Evolutionary conservation across 30 jellyfish, hydroid and myxozoan species (phyloP).

Genomic region (Nemopilema nomurai): DNA sequence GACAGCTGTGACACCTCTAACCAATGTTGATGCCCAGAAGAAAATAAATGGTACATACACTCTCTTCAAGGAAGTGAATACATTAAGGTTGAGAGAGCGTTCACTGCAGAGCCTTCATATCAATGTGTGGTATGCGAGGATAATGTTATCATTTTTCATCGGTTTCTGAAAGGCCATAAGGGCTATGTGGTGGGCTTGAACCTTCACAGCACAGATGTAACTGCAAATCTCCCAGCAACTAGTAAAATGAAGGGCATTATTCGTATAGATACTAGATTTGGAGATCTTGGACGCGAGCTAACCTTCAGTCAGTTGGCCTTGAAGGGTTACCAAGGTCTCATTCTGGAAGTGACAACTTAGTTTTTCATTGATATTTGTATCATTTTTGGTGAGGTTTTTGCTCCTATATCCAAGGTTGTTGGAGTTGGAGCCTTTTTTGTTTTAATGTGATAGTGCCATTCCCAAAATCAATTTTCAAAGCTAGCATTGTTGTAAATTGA

Average conservation of each 20-base stretch:
- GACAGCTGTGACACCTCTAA: background rate
- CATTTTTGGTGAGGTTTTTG: too few species aligned
- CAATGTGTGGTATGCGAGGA: slow-evolving; percentile 28
- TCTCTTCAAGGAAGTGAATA: slow-evolving; percentile 11
- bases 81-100: slow-evolving; percentile 24
- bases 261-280: slow-evolving; percentile 49
- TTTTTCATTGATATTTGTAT: background rate
- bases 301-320: slow-evolving; percentile 1
- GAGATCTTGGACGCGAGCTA: background rate
- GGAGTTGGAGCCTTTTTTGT: background rate
- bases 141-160: slow-evolving; percentile 28
- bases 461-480: too few species aligned
- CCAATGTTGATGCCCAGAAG: slow-evolving; percentile 37
- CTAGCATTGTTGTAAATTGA: too few species aligned
- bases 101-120: slow-evolving; percentile 30
- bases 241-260: slow-evolving; percentile 16
- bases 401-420: too few species aligned
- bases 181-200: slow-evolving; percentile 56
- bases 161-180: slow-evolving; percentile 26
- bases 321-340: slow-evolving; percentile 44
- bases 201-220: background rate
- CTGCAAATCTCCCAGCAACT: background rate
- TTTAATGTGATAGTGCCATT: too few species aligned
- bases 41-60: slow-evolving; percentile 35
- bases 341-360: slow-evolving; percentile 7